Evolutionary conservation across 2,888 invertebrate genomes (phyloP).

Genomic region (Imbricaverruca yamaguchii): DNA sequence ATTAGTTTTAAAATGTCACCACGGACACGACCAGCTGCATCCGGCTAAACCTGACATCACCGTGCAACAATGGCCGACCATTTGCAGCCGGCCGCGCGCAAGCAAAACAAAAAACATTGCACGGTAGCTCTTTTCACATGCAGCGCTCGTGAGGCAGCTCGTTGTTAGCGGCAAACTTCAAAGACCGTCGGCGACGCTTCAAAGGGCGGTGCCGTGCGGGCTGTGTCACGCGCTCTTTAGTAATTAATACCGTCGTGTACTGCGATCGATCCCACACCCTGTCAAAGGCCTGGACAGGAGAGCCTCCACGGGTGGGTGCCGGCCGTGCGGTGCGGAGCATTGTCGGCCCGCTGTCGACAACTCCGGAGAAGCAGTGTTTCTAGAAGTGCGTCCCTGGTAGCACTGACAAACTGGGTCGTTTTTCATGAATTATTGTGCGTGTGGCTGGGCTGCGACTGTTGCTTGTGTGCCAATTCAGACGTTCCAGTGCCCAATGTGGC

Average conservation of each 20-base stretch:
- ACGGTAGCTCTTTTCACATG: slow-evolving; percentile 20
- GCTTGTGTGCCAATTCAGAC: too few species aligned
- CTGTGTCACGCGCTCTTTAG: not conserved
- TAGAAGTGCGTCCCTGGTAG: too few species aligned
- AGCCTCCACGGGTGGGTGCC: too few species aligned
- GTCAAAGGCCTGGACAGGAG: too few species aligned
- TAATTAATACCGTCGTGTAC: not conserved
- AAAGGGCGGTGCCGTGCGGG: not conserved
- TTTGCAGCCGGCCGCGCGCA: not conserved
- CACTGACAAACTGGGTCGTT: too few species aligned
- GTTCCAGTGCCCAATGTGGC: too few species aligned
- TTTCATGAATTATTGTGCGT: too few species aligned
- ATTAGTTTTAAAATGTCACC: not conserved
- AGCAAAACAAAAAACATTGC: not conserved
- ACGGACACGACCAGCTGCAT: not conserved
- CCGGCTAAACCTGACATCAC: not conserved
- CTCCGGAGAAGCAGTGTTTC: too few species aligned
- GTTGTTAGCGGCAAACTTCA: not conserved
- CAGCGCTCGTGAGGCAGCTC: not conserved
- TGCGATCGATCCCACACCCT: too few species aligned
- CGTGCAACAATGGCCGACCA: not conserved
- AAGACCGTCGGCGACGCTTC: not conserved
- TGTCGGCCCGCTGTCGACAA: too few species aligned
- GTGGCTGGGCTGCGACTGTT: too few species aligned
- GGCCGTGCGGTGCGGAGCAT: too few species aligned